Evolutionary conservation across 2,797 vertebrate species (phyloP), one percentile per base, ranked within the genome.

Genomic region (Octomys mimax): DNA sequence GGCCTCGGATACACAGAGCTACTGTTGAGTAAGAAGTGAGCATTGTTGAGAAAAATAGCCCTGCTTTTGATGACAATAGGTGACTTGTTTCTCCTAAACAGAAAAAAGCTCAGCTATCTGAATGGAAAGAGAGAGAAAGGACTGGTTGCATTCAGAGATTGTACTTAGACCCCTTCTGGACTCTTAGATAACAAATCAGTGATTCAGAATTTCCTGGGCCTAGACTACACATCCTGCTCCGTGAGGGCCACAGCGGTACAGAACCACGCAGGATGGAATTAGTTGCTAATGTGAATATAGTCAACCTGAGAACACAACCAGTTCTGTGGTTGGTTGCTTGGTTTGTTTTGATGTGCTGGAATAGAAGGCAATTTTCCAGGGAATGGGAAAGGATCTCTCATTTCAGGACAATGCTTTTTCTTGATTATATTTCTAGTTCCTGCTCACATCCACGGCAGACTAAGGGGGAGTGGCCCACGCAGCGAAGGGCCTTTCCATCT

Each of bases 281-380:
- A 81, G 18, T 39, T 93, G 28, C 81, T 82, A 66, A 85, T 11
- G 31, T 14, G 33, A 80, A 80, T 42, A 36, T 24, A 89, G 18
- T 62, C 33, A 85, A 81, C 73, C n/a, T 73, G 24, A 89, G 36
- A 94, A 87, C 88, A 89, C 52, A 85, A 92, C 18, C 26, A 85
- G 54, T 70, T 49, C 42, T 77, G 10, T 36, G 6, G 28, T 14
- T 22, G 11, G 28, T 16, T 66, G 3, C 13, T 33, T 52, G 64
- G 62, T 68, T 71, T 49, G 64, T 46, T 78, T 52, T 54, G 62
- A 81, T 71, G 31, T 64, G 39, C 24, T 62, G 77, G 3, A 90
- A 81, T 22, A 22, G 14, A 68, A 68, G 57, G 28, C 42, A 71
- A 33, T 62, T 46, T 73, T 6, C 39, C 19, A 61, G 26, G 24